Base-by-base conservation (phyloP, 2,113 vertebrate species). In the Turdus rufiventris region DNA sequence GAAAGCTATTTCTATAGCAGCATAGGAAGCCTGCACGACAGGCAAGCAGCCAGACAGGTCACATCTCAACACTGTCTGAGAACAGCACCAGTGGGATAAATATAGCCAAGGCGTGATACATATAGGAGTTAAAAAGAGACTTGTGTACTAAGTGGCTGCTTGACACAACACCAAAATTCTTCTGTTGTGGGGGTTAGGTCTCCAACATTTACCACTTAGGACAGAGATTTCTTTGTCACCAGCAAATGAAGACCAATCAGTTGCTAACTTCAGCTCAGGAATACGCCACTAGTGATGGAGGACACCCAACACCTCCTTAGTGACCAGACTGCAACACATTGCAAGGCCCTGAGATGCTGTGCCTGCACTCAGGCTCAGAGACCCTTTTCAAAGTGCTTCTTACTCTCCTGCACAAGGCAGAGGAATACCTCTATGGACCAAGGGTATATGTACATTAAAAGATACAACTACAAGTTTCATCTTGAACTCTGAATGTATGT, bases 121-220 rank as follows among this genome's bases (percentile, higher is more conserved):
- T 75, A 75, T 1, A 95, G 94, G 88, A 95, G 93, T 97, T 95
- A 97, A 95, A 94, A 93, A 96, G 91, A 89, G 93, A 93, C 92
- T 96, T 85, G 86, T 65, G 84, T 81, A 92, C 73, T 89, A 96
- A 96, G 96, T 92, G 93, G 91, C 76, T 94, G 94, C 95, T 94
- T 84, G 88, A 95, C 93, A 94, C 76, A 86, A 74, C 68, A 97
- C 68, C 80, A 93, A 53, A 92, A 93, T 89, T 48, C 31, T 89
- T 81, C 84, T 93, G 76, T 95, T 94, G 48, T 34, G 19, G 16
- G 17, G 53, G 83, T 75, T 92, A 95, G 63, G 70, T 87, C 91
- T 89, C 76, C 87, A 95, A 93, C 53, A 93, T 94, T 75, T 92
- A 71, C 91, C 95, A 96, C 92, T 95, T 93, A 86, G 80, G 19